A percentile compares a stretch with the other conserved stretches of the same genome.
phyloP scores from a whole-genome alignment of 2,113 vertebrate genomes.

The Cinclus cinclus region DNA sequence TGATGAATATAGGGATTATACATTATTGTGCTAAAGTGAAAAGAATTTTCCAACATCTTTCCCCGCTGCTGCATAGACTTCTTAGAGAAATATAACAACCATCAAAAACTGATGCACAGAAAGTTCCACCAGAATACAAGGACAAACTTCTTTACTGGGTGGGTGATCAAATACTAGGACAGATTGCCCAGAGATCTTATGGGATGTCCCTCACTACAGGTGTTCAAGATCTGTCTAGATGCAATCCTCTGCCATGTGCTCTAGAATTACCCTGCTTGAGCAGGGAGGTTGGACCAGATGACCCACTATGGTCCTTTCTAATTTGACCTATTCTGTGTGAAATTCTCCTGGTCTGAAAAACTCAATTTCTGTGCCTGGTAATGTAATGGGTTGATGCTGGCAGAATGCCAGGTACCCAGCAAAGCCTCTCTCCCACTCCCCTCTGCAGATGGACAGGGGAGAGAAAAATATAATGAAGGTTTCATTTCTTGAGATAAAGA shows the following conservation, averaged over 20 bases:
- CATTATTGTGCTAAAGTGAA: neutral
- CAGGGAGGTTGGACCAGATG: neutral
- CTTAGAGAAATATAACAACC: neutral
- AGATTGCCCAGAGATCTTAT: neutral
- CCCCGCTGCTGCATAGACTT: neutral
- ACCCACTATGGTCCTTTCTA: neutral
- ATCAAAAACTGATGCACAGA: neutral
- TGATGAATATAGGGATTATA: neutral
- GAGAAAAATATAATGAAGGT: neutral
- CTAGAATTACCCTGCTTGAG: neutral
- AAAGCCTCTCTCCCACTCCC: neutral
- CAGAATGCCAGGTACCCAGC: neutral
- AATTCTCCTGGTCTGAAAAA: neutral
- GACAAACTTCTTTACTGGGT: neutral
- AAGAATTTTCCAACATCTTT: neutral
- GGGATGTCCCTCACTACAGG: neutral
- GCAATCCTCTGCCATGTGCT: neutral
- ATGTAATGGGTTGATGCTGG: neutral
- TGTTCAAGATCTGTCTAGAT: neutral
- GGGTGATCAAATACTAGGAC: neutral
- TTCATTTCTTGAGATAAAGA: neutral
- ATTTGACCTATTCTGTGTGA: neutral
- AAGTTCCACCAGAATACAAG: neutral
- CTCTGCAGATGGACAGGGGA: neutral
- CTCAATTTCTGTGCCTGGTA: neutral